These are phyloP conservation scores for Melitaea athalia DNA, from an alignment of 2,888 invertebrate genomes.

Conservation along the genomic window DNA sequence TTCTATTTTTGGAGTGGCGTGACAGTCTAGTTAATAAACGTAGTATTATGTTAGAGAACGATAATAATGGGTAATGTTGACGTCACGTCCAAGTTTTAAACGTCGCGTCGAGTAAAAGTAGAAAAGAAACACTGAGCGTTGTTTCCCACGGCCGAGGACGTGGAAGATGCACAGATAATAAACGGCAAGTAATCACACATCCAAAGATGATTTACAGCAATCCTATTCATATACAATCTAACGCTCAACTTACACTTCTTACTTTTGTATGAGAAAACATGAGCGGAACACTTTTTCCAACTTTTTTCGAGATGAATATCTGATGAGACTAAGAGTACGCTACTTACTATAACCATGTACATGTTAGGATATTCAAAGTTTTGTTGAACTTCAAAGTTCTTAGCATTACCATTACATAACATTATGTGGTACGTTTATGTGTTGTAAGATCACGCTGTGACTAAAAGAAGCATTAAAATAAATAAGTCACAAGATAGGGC, in stretches of 20 bases:
- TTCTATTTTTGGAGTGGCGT: no score
- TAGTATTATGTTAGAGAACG: background rate
- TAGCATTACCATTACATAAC: no score
- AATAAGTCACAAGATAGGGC: no score
- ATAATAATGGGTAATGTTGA: background rate
- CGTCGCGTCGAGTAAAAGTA: constrained; percentile 54
- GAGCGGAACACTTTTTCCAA: background rate
- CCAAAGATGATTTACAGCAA: constrained; percentile 8
- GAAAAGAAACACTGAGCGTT: constrained; percentile 52
- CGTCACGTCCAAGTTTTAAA: background rate
- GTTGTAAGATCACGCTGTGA: no score
- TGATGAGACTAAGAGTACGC: no score
- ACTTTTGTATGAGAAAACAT: background rate
- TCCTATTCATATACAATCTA: constrained; percentile 2
- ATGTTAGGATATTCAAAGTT: no score
- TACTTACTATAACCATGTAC: no score
- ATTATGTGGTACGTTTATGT: no score
- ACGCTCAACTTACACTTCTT: background rate
- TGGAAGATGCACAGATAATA: constrained; percentile 50
- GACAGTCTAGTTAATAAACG: background rate
- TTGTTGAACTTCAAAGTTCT: no score
- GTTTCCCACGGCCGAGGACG: constrained; percentile 68
- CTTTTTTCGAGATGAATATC: no score
- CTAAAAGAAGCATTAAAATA: no score
- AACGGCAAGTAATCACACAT: constrained; percentile 17